Evolutionary conservation across 2,113 vertebrate species (phyloP), one percentile per base, ranked within the genome.

Genomic region (Apodemus speciosus): DNA sequence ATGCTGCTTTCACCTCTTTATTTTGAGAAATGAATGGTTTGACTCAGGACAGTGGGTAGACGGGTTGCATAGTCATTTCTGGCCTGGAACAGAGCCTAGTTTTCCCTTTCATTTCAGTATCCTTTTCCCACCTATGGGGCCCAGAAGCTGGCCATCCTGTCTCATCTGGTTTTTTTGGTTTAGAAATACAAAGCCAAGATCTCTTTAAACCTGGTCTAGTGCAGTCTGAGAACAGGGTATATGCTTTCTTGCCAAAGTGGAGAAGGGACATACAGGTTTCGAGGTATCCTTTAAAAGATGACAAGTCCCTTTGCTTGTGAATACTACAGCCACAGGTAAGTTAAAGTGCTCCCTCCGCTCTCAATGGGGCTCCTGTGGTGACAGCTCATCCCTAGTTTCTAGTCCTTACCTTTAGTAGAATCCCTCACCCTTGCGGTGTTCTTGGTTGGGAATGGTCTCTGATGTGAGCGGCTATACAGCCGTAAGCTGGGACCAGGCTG

Each of bases 1-100:
- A 62, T 88, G 91, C 88, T 97, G 95, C 97, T 79, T 56, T 95
- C 85, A 93, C 95, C 96, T 96, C 88, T 95, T 95, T 96, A 93
- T 73, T 95, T 91, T 16, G n/a, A 89, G 71, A 25, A 43, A 53
- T 25, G 49, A 35, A 38, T 21, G 43, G 21, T 89, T 85, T 77
- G 43, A 66, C 10, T 64, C 43, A 72, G 46, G 16, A 35, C 4
- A 4, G 6, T 32, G 15, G 38, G n/a, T 76, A 46, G 64, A 66
- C 13, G 4, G 43, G 43, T 83, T 40, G 9, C 51, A 53, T 40
- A 64, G n/a, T 9, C 68, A 56, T 60, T 92, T 88, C 40, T 58
- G 32, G 87, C 23, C 6, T 88, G 15, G 51, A 85, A 73, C 0
- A 49, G 40, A 49, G 38, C 23, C 68, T 75, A 88, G 85, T 18